Percentiles rank a stretch among this genome's conserved stretches.
Conservation (phyloP, 2,888 invertebrate species). For the Drosophila nr. medialis region DNA sequence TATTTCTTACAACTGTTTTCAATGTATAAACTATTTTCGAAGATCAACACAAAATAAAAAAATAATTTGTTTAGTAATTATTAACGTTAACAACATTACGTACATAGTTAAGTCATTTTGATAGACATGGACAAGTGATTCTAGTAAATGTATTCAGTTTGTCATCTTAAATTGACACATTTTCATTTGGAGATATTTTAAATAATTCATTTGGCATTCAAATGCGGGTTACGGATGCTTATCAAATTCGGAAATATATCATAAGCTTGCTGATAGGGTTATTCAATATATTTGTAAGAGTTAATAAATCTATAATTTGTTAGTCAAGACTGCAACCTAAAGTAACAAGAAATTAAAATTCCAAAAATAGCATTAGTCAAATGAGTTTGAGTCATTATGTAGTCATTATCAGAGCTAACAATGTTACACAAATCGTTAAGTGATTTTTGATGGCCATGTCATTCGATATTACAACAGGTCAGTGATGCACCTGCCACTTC, state of each 20-base stretch:
- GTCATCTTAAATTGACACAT: slow-evolving; percentile 35
- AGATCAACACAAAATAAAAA: not conserved
- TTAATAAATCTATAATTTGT: not conserved
- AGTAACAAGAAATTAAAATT: no score
- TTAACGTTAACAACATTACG: no score
- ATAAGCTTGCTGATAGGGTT: no score
- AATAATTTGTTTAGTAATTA: not conserved
- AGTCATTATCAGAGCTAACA: not conserved
- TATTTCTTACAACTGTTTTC: no score
- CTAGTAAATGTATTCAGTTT: slow-evolving; percentile 5
- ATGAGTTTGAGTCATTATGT: not conserved
- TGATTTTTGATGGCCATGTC: slow-evolving; percentile 40
- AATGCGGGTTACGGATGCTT: slow-evolving; percentile 23
- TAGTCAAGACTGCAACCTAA: not conserved
- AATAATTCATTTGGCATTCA: slow-evolving; percentile 22
- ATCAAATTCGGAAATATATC: not conserved
- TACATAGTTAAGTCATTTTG: no score
- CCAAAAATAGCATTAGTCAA: not conserved
- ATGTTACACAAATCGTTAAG: slow-evolving; percentile 37
- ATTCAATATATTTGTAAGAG: no score
- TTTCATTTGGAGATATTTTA: slow-evolving; percentile 30
- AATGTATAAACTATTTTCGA: no score
- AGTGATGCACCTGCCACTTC: slow-evolving; percentile 52
- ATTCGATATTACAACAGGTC: slow-evolving; percentile 59
- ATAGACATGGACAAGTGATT: slow-evolving; percentile 11